phyloP scores from a whole-genome alignment of 2,888 invertebrate species.

The Leptinotarsa haldemani region DNA sequence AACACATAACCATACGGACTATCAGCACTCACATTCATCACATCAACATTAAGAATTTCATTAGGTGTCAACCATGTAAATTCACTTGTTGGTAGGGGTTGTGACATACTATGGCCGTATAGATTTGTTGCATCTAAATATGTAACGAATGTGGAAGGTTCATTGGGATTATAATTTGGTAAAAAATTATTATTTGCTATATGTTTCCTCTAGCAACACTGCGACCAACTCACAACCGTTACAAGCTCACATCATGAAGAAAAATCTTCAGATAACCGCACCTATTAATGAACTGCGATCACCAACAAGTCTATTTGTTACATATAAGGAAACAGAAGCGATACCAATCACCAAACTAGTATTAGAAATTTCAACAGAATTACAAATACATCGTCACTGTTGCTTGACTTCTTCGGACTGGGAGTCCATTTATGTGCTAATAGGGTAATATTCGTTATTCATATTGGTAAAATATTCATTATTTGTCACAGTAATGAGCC shows the following conservation, averaged over 20 bases:
- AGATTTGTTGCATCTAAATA: too few relatives aligned
- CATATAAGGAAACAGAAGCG: constrained; percentile 11
- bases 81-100: too few relatives aligned
- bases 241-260: background rate
- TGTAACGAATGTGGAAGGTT: too few relatives aligned
- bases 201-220: too few relatives aligned
- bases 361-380: constrained; percentile 39
- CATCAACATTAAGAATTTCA: too few relatives aligned
- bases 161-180: too few relatives aligned
- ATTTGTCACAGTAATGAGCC: constrained; percentile 13
- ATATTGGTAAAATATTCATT: constrained; percentile 32
- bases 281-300: background rate
- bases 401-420: constrained; percentile 42
- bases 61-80: too few relatives aligned
- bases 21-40: too few relatives aligned
- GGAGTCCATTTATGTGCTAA: constrained; percentile 39
- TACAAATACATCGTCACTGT: constrained; percentile 40
- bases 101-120: too few relatives aligned
- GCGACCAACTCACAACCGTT: background rate
- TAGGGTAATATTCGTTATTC: constrained; percentile 35
- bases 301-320: constrained; percentile 20
- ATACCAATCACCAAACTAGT: constrained; percentile 1
- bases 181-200: too few relatives aligned
- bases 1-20: too few relatives aligned
- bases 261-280: background rate